Base-by-base conservation (phyloP, 2,113 vertebrate genomes). In the Anseranas semipalmata region DNA sequence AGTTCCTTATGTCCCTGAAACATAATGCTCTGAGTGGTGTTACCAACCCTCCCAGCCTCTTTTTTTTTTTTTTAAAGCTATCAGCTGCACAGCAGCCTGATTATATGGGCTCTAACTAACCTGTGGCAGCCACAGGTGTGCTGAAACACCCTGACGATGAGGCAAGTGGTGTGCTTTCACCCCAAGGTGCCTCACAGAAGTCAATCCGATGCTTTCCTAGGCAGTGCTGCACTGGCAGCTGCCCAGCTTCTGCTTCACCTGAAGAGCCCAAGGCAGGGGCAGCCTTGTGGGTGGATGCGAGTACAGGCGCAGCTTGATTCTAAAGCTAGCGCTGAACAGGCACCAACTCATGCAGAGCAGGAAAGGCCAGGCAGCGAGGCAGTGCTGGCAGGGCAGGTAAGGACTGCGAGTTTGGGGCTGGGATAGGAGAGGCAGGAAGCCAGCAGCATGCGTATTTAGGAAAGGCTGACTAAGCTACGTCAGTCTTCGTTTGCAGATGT, bases 111-210 rank as follows among this genome's bases (percentile, higher is more conserved):
- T 82, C 39, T 48, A 8, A 53, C 32, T 48, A 8, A 53, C 32
- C 50, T 9, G 35, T 20, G 4, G 6, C 39, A 63, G 60, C 25
- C 73, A 39, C 16, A 10, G 13, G 9, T 2, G 30, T 21, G 28
- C 68, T 2, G 1, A 45, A 63, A 50, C 8, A 30, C 35, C 63
- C 30, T 1, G 1, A 6, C 0, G 30, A 21, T 1, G 33, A 24
- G 7, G 22, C n/a, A 20, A 68, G 17, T 6, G 16, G 0, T 22
- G 33, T 6, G 43, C 37, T 15, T 50, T 55, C 30, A 12, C 11
- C 30, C 19, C 45, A 1, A 5, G 7, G 37, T 21, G 32, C 8
- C 14, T 1, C 1, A 55, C 32, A 22, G 56, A 24, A 80, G 53
- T 15, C 7, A 3, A 33, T 2, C 7, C 7, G 7, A 4, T 0